Percentiles rank a stretch among this genome's conserved stretches.
These are phyloP conservation scores for Plumapathes pennacea DNA, from an alignment of 92 coral and sea anemone genomes.

Conservation along the genomic window DNA sequence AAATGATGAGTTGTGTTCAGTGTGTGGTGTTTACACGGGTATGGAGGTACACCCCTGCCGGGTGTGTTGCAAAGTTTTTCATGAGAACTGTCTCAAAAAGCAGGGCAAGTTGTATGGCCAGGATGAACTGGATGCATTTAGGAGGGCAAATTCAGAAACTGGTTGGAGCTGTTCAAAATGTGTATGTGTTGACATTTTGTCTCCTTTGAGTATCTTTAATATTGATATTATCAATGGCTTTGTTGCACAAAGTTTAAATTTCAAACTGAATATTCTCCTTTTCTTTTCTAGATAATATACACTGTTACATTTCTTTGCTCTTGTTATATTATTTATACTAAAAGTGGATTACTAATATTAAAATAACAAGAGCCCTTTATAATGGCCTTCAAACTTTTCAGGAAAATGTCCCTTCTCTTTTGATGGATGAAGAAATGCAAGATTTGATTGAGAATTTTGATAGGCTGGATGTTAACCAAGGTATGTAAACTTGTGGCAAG, in stretches of 20 bases:
- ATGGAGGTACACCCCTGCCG: constrained; percentile 81
- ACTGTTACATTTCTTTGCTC: no score
- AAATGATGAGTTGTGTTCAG: constrained; percentile 81
- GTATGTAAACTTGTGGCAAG: constrained; percentile 15
- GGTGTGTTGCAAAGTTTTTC: constrained; percentile 84
- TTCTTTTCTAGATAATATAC: no score
- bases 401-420: constrained; percentile 82
- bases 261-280: no score
- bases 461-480: constrained; percentile 91
- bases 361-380: no score
- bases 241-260: no score
- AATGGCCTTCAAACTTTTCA: no score
- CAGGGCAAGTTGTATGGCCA: constrained; percentile 71
- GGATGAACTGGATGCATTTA: constrained; percentile 69
- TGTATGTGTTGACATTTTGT: constrained; percentile 77
- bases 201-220: no score
- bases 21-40: constrained; percentile 74
- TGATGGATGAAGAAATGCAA: constrained; percentile 96
- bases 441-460: constrained; percentile 86
- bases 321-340: no score
- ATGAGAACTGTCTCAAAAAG: constrained; percentile 76
- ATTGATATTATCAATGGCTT: no score
- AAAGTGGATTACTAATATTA: no score
- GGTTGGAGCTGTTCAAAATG: constrained; percentile 98
- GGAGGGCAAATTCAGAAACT: constrained; percentile 67